Conservation (phyloP, 2,888 invertebrate species). For the Leptopilina myrica region DNA sequence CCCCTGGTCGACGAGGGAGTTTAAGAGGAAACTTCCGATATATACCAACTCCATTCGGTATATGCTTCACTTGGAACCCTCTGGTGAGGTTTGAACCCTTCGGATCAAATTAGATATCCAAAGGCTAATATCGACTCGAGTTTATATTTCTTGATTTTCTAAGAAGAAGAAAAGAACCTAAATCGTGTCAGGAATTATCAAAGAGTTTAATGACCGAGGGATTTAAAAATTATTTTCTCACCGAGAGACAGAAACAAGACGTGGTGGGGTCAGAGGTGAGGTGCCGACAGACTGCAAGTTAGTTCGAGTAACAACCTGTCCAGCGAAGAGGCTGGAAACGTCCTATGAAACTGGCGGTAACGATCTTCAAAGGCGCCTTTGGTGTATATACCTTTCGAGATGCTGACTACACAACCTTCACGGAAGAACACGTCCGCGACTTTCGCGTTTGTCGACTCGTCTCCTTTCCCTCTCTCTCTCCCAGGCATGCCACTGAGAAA, state of each 20-base stretch:
- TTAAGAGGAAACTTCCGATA: slow-evolving; percentile 19
- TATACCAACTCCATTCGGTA: not conserved
- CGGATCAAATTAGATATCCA: not conserved
- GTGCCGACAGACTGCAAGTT: slow-evolving; percentile 34
- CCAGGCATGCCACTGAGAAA: slow-evolving; percentile 7
- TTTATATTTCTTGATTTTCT: no score
- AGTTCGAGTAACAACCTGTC: slow-evolving; percentile 37
- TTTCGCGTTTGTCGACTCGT: slow-evolving; percentile 19
- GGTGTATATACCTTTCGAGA: slow-evolving; percentile 30
- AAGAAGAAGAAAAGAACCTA: no score
- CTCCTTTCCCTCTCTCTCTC: no score
- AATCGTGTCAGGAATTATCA: not conserved
- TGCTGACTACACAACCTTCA: slow-evolving; percentile 34
- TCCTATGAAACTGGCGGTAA: slow-evolving; percentile 38
- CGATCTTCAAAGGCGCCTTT: slow-evolving; percentile 39
- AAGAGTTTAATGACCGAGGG: slow-evolving; percentile 9
- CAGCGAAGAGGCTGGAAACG: slow-evolving; percentile 25
- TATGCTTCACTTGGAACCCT: not conserved
- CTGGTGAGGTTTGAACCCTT: not conserved
- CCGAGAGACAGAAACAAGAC: slow-evolving; percentile 33
- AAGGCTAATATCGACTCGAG: not conserved
- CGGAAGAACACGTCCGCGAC: slow-evolving; percentile 38
- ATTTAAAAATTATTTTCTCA: slow-evolving; percentile 36
- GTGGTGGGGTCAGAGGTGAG: slow-evolving; percentile 30
- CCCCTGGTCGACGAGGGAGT: not conserved